Conservation (phyloP, 2,797 vertebrate species). For the Numenius phaeopus region DNA sequence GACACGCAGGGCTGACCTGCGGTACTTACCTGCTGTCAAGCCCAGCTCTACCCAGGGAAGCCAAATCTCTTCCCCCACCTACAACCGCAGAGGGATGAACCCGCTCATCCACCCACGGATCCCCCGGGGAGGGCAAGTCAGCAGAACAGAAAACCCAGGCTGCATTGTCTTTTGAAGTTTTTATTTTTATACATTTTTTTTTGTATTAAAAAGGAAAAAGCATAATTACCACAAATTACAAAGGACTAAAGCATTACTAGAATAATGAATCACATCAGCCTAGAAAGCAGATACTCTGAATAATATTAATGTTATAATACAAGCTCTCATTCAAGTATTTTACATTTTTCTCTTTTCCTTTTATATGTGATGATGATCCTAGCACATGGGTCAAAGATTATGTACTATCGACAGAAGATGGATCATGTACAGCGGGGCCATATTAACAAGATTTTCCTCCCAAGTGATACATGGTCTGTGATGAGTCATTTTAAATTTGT, state of each 20-base stretch:
- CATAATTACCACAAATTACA: constrained; percentile 99
- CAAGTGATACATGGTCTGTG: constrained; percentile 75
- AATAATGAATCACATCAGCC: constrained; percentile 99
- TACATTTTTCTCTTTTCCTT: constrained; percentile 92
- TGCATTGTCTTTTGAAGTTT: constrained; percentile 86
- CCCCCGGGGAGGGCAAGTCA: background rate
- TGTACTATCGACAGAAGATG: constrained; percentile 86
- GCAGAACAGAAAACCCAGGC: constrained; percentile 21
- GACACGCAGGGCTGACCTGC: background rate
- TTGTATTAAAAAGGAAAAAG: constrained; percentile 99
- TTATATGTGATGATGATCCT: constrained; percentile 89
- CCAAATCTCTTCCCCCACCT: background rate
- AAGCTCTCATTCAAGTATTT: constrained; percentile 99
- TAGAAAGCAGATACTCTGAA: constrained; percentile 99
- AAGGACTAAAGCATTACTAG: constrained; percentile 95
- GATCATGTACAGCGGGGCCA: constrained; percentile 87
- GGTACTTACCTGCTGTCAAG: background rate
- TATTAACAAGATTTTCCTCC: constrained; percentile 80
- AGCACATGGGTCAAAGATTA: constrained; percentile 89
- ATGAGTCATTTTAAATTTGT: constrained; percentile 72
- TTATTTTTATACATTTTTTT: constrained; percentile 97
- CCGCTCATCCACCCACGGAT: fast-evolving
- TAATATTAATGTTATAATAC: constrained; percentile 99
- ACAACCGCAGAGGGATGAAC: background rate
- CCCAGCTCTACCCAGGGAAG: background rate